Percentiles rank a stretch among this genome's conserved stretches.
Conservation (phyloP, 2,113 vertebrate species). For the Cisticola juncidis region DNA sequence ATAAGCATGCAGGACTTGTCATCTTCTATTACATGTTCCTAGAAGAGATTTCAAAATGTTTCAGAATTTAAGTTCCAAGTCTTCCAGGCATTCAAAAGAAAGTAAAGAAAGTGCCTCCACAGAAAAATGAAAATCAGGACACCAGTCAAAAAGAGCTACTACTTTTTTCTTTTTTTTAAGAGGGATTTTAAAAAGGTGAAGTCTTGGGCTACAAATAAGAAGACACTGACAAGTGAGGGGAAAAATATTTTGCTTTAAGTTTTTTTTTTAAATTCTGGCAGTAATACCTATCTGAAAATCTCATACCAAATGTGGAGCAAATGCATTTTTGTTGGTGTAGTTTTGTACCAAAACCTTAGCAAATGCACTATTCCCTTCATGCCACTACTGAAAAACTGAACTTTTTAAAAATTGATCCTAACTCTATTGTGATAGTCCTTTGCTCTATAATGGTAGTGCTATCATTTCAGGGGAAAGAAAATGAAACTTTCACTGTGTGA, state of each 20-base stretch:
- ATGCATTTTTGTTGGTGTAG: neutral
- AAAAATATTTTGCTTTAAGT: neutral
- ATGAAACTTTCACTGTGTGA: neutral
- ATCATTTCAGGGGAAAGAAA: neutral
- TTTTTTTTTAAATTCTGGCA: neutral
- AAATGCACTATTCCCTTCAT: neutral
- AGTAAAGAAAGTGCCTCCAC: neutral
- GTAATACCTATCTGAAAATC: neutral
- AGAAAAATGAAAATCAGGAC: neutral
- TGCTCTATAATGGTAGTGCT: neutral
- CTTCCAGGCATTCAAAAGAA: neutral
- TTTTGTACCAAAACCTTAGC: neutral
- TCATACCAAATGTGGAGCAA: neutral
- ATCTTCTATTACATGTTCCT: neutral
- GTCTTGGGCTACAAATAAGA: neutral
- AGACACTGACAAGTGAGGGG: neutral
- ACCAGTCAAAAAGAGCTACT: neutral
- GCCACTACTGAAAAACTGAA: neutral
- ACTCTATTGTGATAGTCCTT: neutral
- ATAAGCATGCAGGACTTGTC: neutral
- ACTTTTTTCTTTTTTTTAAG: neutral
- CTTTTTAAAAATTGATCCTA: neutral
- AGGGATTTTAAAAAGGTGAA: neutral
- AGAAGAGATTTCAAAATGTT: neutral
- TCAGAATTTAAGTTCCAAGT: neutral